Evolutionary conservation across 2,113 vertebrate species (phyloP).

Genomic region (Cepphus grylle): DNA sequence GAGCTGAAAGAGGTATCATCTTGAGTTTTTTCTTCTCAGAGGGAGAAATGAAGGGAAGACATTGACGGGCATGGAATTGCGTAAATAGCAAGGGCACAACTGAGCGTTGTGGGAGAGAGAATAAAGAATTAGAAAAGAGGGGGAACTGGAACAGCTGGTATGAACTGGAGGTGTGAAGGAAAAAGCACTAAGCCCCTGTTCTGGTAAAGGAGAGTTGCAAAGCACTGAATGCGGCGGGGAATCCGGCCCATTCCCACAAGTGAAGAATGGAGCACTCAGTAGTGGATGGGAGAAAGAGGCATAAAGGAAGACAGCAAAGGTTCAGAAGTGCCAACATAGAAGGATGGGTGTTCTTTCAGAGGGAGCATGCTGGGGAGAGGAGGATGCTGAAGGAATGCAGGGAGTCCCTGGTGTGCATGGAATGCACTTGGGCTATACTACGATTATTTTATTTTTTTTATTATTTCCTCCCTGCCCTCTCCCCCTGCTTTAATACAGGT

Average conservation of each 20-base stretch:
- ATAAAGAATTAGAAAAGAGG: background rate
- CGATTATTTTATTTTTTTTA: background rate
- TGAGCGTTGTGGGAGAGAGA: background rate
- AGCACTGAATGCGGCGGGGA: background rate
- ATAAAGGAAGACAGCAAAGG: background rate
- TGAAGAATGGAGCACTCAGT: background rate
- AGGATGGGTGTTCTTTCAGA: background rate
- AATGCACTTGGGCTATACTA: background rate
- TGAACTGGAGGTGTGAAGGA: background rate
- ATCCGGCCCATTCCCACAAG: background rate
- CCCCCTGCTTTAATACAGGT: background rate
- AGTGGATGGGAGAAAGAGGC: background rate
- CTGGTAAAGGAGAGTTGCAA: background rate
- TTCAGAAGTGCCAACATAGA: background rate
- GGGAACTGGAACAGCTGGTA: background rate
- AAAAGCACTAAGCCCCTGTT: background rate
- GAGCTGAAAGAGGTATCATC: background rate
- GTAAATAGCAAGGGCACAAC: background rate
- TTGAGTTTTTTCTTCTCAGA: background rate
- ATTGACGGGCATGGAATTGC: background rate
- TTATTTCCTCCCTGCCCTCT: background rate
- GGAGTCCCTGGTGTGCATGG: background rate
- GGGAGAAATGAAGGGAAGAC: background rate
- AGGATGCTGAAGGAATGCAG: background rate
- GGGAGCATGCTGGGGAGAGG: background rate